These are phyloP conservation scores for human DNA, from an alignment of 2,113 vertebrate species.

Conservation along the genomic window DNA sequence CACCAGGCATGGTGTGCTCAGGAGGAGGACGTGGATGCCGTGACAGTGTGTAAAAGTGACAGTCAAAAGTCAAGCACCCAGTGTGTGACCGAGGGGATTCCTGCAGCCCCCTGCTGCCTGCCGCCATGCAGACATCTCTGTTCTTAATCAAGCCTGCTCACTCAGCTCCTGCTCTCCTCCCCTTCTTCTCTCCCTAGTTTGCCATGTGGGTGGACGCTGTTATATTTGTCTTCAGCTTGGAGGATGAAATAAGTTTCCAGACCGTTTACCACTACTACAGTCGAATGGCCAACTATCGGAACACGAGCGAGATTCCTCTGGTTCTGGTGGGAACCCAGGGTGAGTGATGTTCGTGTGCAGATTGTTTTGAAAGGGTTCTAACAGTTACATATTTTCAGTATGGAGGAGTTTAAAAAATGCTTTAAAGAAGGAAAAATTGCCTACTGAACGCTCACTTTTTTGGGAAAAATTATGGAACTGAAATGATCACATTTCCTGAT, in stretches of 20 bases:
- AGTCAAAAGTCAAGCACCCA: neutral
- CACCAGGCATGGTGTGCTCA: accelerated
- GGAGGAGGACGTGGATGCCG: accelerated
- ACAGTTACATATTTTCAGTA: accelerated
- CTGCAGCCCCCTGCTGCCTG: accelerated
- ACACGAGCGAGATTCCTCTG: constrained; percentile 93
- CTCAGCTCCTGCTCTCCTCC: neutral
- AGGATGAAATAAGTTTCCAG: constrained; percentile 99
- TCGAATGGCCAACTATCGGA: constrained; percentile 94
- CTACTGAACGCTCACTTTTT: too few relatives aligned
- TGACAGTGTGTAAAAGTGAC: accelerated
- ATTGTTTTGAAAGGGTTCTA: accelerated
- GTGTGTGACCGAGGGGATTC: accelerated
- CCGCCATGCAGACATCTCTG: accelerated
- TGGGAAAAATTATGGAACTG: neutral
- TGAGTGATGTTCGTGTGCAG: constrained; percentile 54
- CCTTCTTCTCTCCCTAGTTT: constrained; percentile 85
- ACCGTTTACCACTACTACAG: constrained; percentile 99
- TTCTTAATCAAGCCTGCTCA: neutral
- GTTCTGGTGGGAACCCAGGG: constrained; percentile 98
- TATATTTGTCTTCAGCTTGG: constrained; percentile 98
- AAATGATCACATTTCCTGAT: neutral
- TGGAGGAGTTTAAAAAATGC: accelerated
- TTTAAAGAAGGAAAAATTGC: neutral
- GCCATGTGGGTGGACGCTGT: constrained; percentile 98